Conservation (phyloP, 2,888 invertebrate genomes). For the Microctonus brassicae region DNA sequence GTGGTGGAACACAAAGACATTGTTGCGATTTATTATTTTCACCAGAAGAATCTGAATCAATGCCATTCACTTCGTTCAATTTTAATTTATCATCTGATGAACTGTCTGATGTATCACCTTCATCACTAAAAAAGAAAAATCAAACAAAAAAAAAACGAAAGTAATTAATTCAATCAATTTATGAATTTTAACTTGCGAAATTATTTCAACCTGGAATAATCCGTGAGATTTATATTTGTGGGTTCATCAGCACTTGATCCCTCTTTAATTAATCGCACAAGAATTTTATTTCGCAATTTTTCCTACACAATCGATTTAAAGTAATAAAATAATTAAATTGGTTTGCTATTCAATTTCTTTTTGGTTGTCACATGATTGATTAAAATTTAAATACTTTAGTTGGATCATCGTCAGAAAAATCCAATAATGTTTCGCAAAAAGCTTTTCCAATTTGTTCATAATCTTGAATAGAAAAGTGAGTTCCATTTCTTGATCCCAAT, state of each 20-base stretch:
- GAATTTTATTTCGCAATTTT: constrained; percentile 82
- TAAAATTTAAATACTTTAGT: constrained; percentile 75
- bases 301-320: constrained; percentile 72
- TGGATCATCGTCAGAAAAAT: constrained; percentile 90
- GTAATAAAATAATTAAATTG: no score
- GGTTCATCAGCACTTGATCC: constrained; percentile 92
- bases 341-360: neutral
- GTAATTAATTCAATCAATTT: constrained; percentile 19
- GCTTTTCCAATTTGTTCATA: constrained; percentile 87
- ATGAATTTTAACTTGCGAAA: neutral
- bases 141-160: neutral
- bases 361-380: neutral
- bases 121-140: constrained; percentile 74
- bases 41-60: constrained; percentile 36
- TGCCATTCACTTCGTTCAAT: constrained; percentile 51
- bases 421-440: constrained; percentile 93
- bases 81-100: constrained; percentile 73
- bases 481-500: constrained; percentile 83
- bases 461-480: constrained; percentile 86
- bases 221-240: constrained; percentile 86
- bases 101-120: constrained; percentile 83
- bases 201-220: constrained; percentile 83
- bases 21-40: constrained; percentile 51
- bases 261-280: constrained; percentile 82
- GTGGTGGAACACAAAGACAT: constrained; percentile 76